phyloP scores from a whole-genome alignment of 2,888 invertebrate genomes.

The Taphrorychus bicolor region DNA sequence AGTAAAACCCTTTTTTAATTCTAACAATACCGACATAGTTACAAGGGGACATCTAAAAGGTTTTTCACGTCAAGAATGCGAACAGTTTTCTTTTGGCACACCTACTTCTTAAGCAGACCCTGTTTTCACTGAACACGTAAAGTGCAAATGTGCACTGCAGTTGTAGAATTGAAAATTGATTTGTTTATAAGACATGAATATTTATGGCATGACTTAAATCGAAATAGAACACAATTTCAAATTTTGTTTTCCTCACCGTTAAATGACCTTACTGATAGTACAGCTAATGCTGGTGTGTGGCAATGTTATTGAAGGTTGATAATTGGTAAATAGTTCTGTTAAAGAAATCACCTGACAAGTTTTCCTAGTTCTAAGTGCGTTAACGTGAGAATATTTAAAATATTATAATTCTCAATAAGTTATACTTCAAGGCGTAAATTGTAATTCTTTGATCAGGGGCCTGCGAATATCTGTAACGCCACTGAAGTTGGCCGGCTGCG shows the following conservation, averaged over 20 bases:
- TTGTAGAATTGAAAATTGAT: background rate
- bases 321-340: too few relatives aligned
- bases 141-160: background rate
- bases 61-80: too few relatives aligned
- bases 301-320: background rate
- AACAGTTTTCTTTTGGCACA: background rate
- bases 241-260: background rate
- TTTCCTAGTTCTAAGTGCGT: background rate
- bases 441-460: background rate
- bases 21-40: too few relatives aligned
- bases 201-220: background rate
- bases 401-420: background rate
- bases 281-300: background rate
- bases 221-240: background rate
- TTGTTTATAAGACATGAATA: background rate
- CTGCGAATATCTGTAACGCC: conserved; percentile 2
- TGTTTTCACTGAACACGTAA: background rate
- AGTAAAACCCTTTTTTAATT: too few relatives aligned
- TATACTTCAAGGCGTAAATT: background rate
- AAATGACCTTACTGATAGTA: background rate
- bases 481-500: conserved; percentile 8
- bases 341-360: background rate
- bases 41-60: too few relatives aligned
- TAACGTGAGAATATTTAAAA: background rate
- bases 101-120: background rate